These are phyloP conservation scores for Netelia fuscicornis DNA, from an alignment of 2,888 invertebrate genomes.

Conservation along the genomic window DNA sequence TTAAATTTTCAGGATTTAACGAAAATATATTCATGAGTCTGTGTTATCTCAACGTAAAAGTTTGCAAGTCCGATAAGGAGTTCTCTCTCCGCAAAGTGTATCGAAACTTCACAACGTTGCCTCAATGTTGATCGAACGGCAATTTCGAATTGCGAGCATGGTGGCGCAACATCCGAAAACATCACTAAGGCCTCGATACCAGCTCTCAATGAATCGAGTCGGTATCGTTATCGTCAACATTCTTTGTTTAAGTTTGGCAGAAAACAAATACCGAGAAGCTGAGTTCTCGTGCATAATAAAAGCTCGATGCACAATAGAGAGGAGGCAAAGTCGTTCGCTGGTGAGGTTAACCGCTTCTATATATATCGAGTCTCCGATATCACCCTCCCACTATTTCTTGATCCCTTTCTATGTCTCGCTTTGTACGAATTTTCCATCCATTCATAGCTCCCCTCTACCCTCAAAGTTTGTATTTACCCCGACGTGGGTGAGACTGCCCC, in stretches of 20 bases:
- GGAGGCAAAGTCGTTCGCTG: background rate
- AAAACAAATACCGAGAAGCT: slow-evolving; percentile 43
- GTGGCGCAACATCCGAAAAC: no score
- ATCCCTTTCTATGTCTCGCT: background rate
- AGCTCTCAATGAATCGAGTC: background rate
- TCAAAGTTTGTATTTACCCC: background rate
- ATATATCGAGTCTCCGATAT: background rate
- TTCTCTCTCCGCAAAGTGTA: background rate
- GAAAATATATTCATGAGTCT: background rate
- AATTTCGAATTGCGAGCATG: no score
- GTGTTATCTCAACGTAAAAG: background rate
- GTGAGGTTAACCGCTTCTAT: background rate
- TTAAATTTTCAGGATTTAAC: no score
- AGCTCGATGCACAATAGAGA: background rate
- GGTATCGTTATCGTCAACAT: background rate
- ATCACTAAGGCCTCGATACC: no score
- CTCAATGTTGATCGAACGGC: background rate
- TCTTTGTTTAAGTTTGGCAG: slow-evolving; percentile 29
- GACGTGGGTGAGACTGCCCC: background rate
- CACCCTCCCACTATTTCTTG: background rate
- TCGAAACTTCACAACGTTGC: background rate
- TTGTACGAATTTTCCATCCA: background rate
- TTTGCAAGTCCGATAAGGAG: background rate
- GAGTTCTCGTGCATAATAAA: slow-evolving; percentile 11
- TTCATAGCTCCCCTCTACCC: background rate